A percentile compares a stretch with the other conserved stretches of the same genome.
Conservation (phyloP, 2,888 invertebrate species). For the Agrotis segetum region DNA sequence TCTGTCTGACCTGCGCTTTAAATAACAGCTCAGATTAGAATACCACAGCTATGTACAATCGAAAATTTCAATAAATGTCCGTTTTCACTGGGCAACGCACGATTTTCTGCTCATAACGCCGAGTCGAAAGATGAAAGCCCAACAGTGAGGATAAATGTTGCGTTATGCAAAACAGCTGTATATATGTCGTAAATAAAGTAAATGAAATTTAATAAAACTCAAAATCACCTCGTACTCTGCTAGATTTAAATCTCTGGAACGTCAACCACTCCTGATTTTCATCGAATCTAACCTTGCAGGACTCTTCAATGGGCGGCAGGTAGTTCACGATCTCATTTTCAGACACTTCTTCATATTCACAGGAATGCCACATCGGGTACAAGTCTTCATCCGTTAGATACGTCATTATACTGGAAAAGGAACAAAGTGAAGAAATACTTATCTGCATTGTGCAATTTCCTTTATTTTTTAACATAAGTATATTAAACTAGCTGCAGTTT, state of each 20-base stretch:
- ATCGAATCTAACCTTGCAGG: constrained; percentile 87
- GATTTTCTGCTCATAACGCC: too few species aligned
- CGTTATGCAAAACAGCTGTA: too few species aligned
- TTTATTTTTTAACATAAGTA: background rate
- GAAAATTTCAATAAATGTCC: too few species aligned
- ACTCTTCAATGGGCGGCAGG: constrained; percentile 89
- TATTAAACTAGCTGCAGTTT: background rate
- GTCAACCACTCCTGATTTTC: constrained; percentile 61
- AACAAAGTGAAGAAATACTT: background rate
- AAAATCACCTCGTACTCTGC: constrained; percentile 56
- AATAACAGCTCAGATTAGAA: too few species aligned
- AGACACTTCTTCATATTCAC: constrained; percentile 77
- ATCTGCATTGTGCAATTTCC: background rate
- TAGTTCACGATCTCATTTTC: constrained; percentile 82
- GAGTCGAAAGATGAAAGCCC: too few species aligned
- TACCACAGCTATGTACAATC: too few species aligned
- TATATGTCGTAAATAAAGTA: background rate
- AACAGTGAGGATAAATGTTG: too few species aligned
- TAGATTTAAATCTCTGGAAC: constrained; percentile 63
- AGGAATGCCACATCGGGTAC: constrained; percentile 80
- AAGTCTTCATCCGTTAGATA: constrained; percentile 77
- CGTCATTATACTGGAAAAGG: constrained; percentile 73
- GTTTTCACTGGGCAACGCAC: too few species aligned
- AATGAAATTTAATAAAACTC: background rate
- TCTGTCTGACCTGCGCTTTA: too few species aligned